Conservation (phyloP, 2,113 vertebrate species). For the Tachysurus fulvidraco region DNA sequence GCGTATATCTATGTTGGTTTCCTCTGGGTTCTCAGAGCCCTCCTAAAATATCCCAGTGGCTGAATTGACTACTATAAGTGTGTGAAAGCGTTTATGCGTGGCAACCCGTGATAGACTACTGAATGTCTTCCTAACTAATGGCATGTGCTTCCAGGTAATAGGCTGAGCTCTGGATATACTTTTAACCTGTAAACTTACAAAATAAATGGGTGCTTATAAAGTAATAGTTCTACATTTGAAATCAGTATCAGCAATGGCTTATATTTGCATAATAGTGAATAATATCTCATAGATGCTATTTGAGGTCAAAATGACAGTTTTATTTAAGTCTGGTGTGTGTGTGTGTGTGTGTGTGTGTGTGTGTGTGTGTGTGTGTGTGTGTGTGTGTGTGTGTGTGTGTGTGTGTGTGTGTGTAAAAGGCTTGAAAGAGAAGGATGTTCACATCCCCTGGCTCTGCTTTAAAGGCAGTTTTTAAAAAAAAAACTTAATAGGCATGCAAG, state of each 20-base stretch:
- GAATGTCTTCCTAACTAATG: neutral
- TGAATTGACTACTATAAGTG: neutral
- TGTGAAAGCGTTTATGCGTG: neutral
- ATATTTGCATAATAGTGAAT: neutral
- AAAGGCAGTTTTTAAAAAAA: slow-evolving; percentile 25
- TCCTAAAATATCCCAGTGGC: neutral
- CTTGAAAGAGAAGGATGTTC: slow-evolving; percentile 2
- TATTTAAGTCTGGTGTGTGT: neutral
- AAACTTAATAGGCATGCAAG: slow-evolving; percentile 47
- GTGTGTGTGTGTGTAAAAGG: neutral
- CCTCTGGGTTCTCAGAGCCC: neutral
- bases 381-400: neutral
- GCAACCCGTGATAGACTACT: neutral
- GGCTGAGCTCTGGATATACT: neutral
- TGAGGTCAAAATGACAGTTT: neutral
- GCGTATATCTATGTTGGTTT: neutral
- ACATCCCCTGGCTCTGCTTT: slow-evolving; percentile 7
- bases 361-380: slow-evolving; percentile 3
- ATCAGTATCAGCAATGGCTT: neutral
- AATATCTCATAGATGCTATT: neutral
- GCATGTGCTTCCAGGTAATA: neutral
- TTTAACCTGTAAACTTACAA: neutral
- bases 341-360: neutral
- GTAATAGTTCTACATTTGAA: neutral
- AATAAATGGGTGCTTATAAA: neutral